Evolutionary conservation across 2,113 vertebrate species (phyloP).

Genomic region (Eudyptes chrysolophus): DNA sequence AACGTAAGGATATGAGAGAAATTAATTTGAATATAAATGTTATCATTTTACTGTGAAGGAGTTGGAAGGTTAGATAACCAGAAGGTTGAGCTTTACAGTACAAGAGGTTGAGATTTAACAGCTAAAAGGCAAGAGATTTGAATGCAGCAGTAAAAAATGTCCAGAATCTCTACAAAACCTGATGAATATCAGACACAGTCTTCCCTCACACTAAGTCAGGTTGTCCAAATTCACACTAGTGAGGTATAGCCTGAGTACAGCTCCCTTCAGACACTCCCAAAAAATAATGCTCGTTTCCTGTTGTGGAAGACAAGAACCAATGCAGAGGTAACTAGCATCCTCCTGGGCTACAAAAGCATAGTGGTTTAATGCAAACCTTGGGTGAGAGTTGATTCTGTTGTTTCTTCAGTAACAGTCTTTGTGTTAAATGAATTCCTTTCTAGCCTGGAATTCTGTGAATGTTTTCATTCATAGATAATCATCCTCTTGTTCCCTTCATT

Average conservation of each 20-base stretch:
- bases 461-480: background rate
- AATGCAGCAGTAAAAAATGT: background rate
- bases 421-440: background rate
- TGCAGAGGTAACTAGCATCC: background rate
- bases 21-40: background rate
- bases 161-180: background rate
- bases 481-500: background rate
- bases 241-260: background rate
- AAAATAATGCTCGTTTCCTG: background rate
- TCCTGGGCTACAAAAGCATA: background rate
- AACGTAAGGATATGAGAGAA: background rate
- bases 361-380: background rate
- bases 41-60: background rate
- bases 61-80: background rate
- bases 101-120: background rate
- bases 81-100: background rate
- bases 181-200: background rate
- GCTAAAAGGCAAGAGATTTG: background rate
- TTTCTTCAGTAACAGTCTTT: background rate
- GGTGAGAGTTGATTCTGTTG: background rate
- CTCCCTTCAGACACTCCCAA: background rate
- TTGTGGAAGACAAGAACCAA: background rate
- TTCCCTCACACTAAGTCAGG: background rate
- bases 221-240: background rate
- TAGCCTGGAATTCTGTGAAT: background rate